Conservation (phyloP, 2,888 invertebrate genomes). For the Plagodis dolabraria region DNA sequence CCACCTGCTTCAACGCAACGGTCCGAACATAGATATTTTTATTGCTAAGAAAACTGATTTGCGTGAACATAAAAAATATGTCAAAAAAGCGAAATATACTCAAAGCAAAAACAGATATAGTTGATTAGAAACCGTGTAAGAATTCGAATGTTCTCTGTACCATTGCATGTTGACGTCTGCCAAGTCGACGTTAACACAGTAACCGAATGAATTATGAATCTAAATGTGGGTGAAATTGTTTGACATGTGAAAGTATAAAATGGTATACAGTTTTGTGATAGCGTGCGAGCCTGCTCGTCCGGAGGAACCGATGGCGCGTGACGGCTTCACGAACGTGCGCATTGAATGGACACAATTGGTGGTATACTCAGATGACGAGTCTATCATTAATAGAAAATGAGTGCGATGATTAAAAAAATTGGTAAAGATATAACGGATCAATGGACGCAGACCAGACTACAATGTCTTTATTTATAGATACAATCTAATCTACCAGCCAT, state of each 20-base stretch:
- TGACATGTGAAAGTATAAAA: conserved; percentile 71
- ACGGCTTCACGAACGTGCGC: conserved; percentile 59
- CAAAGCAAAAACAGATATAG: not conserved
- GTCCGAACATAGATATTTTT: conserved; percentile 8
- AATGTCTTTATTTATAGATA: not conserved
- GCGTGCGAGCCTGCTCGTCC: conserved; percentile 50
- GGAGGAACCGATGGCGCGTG: conserved; percentile 56
- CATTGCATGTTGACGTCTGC: conserved; percentile 17
- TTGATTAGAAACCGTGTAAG: conserved; percentile 24
- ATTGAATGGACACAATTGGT: conserved; percentile 38
- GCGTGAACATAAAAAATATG: not conserved
- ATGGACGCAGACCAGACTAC: not conserved
- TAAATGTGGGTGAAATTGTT: conserved; percentile 68
- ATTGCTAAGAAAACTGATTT: conserved; percentile 8
- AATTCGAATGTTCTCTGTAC: conserved; percentile 17
- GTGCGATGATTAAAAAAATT: conserved; percentile 19
- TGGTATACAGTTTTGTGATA: conserved; percentile 36
- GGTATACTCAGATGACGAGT: conserved; percentile 35
- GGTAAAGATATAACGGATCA: conserved; percentile 9
- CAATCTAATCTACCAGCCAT: not conserved
- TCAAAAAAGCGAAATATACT: not conserved
- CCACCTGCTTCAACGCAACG: conserved; percentile 6
- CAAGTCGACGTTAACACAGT: conserved; percentile 31
- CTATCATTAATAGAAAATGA: conserved; percentile 33
- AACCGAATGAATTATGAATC: conserved; percentile 45